Conservation (phyloP, 2,888 invertebrate species). For the Tipula helvola region DNA sequence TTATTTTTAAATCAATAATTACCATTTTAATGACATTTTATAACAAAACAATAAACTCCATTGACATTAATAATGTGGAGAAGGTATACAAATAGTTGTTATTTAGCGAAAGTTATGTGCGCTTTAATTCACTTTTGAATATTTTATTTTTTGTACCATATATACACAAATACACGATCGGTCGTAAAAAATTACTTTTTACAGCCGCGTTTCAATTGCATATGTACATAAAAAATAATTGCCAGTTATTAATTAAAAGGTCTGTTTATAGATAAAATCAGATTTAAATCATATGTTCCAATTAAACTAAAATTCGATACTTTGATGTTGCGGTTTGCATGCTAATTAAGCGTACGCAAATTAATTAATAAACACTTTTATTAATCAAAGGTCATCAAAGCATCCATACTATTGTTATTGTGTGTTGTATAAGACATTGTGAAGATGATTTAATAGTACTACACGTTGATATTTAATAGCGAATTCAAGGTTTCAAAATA, state of each 20-base stretch:
- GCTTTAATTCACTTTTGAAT: background rate
- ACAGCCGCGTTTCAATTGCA: background rate
- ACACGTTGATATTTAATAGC: background rate
- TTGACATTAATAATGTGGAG: background rate
- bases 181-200: background rate
- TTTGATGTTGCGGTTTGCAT: background rate
- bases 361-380: background rate
- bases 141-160: background rate
- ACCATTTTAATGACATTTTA: background rate
- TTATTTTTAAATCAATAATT: background rate
- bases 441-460: background rate
- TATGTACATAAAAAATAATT: background rate
- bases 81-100: background rate
- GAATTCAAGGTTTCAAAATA: background rate
- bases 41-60: background rate
- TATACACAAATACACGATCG: background rate
- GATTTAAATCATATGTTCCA: background rate
- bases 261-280: background rate
- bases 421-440: background rate
- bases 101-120: background rate
- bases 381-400: background rate
- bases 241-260: background rate
- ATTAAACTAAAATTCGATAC: background rate
- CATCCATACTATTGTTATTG: background rate
- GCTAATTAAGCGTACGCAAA: background rate